These are phyloP conservation scores for Drosophila nikananu DNA, from an alignment of 1,140 invertebrate species.

Conservation along the genomic window DNA sequence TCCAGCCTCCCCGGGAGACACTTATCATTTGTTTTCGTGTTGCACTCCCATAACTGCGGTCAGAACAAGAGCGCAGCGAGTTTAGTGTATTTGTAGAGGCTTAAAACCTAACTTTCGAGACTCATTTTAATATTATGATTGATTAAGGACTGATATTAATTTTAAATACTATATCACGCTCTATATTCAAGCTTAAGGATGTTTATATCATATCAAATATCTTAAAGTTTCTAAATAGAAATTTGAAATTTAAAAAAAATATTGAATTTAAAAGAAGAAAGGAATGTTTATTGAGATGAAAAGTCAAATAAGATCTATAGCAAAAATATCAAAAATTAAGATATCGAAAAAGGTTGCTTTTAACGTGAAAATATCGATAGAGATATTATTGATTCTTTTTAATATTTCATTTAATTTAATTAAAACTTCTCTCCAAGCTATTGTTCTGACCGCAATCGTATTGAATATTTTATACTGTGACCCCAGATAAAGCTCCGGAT, in stretches of 20 bases:
- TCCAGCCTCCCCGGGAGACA: constrained; percentile 13
- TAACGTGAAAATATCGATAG: background rate
- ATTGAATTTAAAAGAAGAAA: background rate
- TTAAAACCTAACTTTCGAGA: background rate
- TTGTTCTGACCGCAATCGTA: constrained; percentile 11
- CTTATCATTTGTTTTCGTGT: constrained; percentile 47
- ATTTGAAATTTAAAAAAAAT: too few relatives aligned
- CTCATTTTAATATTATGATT: background rate
- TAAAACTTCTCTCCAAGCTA: background rate
- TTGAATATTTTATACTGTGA: background rate
- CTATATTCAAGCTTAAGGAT: background rate
- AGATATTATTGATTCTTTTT: too few relatives aligned
- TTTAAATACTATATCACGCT: background rate
- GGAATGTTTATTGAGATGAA: too few relatives aligned
- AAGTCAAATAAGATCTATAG: too few relatives aligned
- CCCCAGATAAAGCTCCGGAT: constrained; percentile 30
- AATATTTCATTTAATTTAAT: background rate
- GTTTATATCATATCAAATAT: background rate
- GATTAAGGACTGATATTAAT: background rate
- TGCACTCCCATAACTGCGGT: constrained; percentile 5
- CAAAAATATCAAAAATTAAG: too few relatives aligned
- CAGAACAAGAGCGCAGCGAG: background rate
- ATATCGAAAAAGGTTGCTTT: too few relatives aligned
- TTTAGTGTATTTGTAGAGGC: too few relatives aligned
- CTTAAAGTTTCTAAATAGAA: background rate